Evolutionary conservation across 2,888 invertebrate species (phyloP).

Genomic region (Lacanobia oleracea): DNA sequence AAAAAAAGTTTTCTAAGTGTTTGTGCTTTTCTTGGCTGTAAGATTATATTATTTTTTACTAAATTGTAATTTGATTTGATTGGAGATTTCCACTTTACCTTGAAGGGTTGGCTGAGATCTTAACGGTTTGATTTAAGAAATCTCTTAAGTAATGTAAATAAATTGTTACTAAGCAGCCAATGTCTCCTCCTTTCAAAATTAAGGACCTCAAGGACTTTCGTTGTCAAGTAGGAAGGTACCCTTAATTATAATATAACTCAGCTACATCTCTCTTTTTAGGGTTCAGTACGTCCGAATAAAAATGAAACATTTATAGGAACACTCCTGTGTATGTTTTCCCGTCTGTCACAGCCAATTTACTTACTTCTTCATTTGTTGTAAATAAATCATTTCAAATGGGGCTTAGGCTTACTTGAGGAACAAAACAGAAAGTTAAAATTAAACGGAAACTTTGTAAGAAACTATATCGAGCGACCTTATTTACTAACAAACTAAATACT

Average conservation of each 20-base stretch:
- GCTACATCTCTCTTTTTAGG: background rate
- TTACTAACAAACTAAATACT: too few relatives aligned
- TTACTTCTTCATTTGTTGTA: too few relatives aligned
- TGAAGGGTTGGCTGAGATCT: slow-evolving; percentile 8
- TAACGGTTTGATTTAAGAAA: slow-evolving; percentile 8
- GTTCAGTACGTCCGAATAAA: too few relatives aligned
- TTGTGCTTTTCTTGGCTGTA: slow-evolving; percentile 2
- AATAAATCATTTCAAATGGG: too few relatives aligned
- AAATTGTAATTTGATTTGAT: slow-evolving; percentile 26
- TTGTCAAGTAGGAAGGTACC: background rate
- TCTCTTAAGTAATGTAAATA: background rate
- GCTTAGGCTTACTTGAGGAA: too few relatives aligned
- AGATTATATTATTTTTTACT: slow-evolving; percentile 10
- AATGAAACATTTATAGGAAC: too few relatives aligned
- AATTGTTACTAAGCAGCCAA: background rate
- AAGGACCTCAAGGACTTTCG: background rate
- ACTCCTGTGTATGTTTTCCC: too few relatives aligned
- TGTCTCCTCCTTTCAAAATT: background rate
- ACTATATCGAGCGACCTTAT: too few relatives aligned
- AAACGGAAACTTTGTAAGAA: too few relatives aligned
- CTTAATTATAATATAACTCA: background rate
- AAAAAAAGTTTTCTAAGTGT: slow-evolving; percentile 20
- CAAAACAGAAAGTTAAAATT: too few relatives aligned
- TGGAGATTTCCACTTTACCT: slow-evolving; percentile 6
- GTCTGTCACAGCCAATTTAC: too few relatives aligned